Conservation (phyloP, 2,113 vertebrate genomes). For the Alectura lathami region DNA sequence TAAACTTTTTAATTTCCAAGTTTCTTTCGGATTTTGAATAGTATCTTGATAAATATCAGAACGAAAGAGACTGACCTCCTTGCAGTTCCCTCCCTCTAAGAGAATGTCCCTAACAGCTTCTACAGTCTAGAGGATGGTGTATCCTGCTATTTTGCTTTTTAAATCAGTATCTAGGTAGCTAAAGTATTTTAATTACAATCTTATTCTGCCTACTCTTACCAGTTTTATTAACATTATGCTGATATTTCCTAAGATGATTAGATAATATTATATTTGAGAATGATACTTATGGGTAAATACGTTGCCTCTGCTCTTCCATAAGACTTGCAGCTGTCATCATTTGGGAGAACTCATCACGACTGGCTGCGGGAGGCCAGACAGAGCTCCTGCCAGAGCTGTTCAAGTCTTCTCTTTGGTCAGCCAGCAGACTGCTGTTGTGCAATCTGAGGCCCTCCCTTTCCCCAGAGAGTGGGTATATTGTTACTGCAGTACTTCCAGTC, state of each 20-base stretch:
- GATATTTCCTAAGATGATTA: not conserved
- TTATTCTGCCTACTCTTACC: not conserved
- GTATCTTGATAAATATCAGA: not conserved
- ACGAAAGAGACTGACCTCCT: not conserved
- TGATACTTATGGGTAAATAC: not conserved
- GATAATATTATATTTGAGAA: not conserved
- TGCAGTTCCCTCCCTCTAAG: not conserved
- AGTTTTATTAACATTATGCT: not conserved
- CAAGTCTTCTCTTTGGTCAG: not conserved
- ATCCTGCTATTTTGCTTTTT: not conserved
- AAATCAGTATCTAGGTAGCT: not conserved
- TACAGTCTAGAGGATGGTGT: not conserved
- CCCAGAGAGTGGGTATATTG: not conserved
- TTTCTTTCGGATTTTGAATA: not conserved
- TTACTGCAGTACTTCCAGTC: not conserved
- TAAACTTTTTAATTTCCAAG: not conserved
- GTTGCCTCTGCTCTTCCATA: not conserved
- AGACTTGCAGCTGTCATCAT: conserved; percentile 2
- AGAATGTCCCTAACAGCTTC: not conserved
- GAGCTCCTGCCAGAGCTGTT: not conserved
- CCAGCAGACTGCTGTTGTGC: not conserved
- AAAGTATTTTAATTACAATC: not conserved
- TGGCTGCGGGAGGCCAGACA: conserved; percentile 37
- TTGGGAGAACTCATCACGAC: not conserved
- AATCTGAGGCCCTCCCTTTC: conserved; percentile 6